A percentile compares a stretch with the other conserved stretches of the same genome.
phyloP scores from a whole-genome alignment of 2,888 invertebrate genomes.

The Orchesella flavescens region DNA sequence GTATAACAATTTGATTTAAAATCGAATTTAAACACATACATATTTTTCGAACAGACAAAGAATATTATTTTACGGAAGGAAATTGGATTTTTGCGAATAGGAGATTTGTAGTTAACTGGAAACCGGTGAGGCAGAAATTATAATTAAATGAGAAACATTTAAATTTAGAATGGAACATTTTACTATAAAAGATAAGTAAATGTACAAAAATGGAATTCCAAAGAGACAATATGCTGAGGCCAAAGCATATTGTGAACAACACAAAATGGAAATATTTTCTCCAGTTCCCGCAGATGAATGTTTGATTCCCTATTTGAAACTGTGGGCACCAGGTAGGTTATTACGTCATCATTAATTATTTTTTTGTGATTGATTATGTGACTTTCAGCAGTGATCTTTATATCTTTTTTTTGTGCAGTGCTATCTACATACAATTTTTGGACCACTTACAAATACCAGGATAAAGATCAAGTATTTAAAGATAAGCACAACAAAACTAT shows the following conservation, averaged over 20 bases:
- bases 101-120: conserved; percentile 46
- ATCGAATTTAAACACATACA: no score
- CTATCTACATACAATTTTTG: conserved; percentile 42
- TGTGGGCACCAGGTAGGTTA: conserved; percentile 45
- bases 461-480: background rate
- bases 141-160: no score
- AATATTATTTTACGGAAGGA: conserved; percentile 45
- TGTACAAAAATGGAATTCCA: background rate
- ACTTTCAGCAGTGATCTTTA: background rate
- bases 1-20: no score
- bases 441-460: conserved; percentile 31
- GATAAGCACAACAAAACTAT: background rate
- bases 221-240: background rate
- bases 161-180: no score
- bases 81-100: conserved; percentile 57
- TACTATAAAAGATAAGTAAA: no score
- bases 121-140: conserved; percentile 21
- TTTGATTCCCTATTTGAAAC: conserved; percentile 48
- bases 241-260: conserved; percentile 29
- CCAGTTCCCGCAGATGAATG: conserved; percentile 35
- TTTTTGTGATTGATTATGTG: background rate
- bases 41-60: conserved; percentile 26
- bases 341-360: background rate
- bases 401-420: conserved; percentile 3
- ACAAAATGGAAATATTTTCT: conserved; percentile 19